Base-by-base conservation (phyloP, 2,888 invertebrate genomes). In the Tipula vernalis region DNA sequence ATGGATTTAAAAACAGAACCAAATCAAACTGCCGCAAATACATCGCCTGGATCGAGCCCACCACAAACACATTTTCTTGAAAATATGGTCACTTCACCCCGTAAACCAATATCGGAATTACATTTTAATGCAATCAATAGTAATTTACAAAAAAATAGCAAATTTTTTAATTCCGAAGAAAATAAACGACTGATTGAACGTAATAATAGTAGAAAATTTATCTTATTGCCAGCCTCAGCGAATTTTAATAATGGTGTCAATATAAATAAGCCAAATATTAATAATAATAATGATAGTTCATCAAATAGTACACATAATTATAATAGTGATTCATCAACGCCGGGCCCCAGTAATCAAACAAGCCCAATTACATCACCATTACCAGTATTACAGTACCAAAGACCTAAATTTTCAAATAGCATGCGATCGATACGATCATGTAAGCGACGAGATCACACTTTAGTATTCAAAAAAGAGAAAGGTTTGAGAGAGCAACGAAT, bases 71-170 rank as follows among this genome's bases (percentile, higher is more conserved):
- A 42, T 18, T 42, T 85, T 12, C 18, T 42, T 4, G 85, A 85
- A 85, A 85, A 42, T 44, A 41, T 42, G 15, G 42, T 42, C 12
- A 18, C 85, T 12, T 4, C 71, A 71, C 10, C 71, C 71, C 71
- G 71, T 5, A 85, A 85, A 85, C 85, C 39, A 18, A 85, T 85
- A 39, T 85, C 85, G 12, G 85, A 85, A 10, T 18, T 85, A 18
- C 85, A 85, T 44, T 85, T 85, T 44, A 85, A 85, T 44, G 85
- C 85, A 10, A 85, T 85, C 1, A 85, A 85, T 85, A 85, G 85
- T 85, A 85, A 42, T 42, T 13, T 85, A 18, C n/a, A n/a, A n/a
- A 85, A 42, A 85, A 85, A 85, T 42, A 85, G 8, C 44, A 85
- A 85, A 44, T 85, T 18, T 85, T 85, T 39, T 18, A 42, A 42